phyloP scores from a whole-genome alignment of 2,888 invertebrate genomes.

The Eurytoma californica region DNA sequence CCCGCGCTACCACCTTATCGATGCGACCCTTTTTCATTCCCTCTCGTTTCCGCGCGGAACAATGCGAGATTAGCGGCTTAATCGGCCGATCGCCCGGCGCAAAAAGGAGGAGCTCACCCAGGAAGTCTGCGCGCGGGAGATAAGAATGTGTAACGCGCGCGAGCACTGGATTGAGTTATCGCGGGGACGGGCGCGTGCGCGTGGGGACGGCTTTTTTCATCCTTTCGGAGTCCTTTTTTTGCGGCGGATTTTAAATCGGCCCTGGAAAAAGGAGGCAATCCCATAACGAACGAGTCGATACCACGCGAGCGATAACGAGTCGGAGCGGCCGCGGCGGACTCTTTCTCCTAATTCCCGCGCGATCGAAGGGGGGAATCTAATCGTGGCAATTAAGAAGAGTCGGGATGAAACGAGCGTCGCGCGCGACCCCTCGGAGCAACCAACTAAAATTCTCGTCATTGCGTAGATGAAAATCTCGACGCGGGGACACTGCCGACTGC shows the following conservation, averaged over 20 bases:
- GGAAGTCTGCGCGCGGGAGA: too few species aligned
- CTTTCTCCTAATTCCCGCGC: not conserved
- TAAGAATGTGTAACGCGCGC: too few species aligned
- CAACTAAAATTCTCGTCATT: slow-evolving; percentile 5
- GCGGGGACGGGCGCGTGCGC: not conserved
- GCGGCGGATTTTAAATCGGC: not conserved
- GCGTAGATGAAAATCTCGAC: not conserved
- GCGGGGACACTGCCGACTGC: too few species aligned
- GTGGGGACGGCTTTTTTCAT: not conserved
- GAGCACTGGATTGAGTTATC: too few species aligned
- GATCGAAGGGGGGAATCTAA: slow-evolving; percentile 10
- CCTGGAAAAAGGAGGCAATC: not conserved
- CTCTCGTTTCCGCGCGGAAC: not conserved
- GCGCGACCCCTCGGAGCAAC: slow-evolving; percentile 2
- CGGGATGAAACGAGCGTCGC: not conserved
- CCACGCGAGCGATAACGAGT: slow-evolving; percentile 37
- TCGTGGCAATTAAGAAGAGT: slow-evolving; percentile 12
- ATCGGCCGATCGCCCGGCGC: not conserved
- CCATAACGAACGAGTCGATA: slow-evolving; percentile 33
- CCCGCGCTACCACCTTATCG: not conserved
- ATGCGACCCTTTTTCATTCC: not conserved
- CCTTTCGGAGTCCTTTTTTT: not conserved
- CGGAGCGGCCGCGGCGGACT: not conserved
- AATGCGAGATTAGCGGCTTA: too few species aligned
- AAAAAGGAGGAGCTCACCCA: too few species aligned